Base-by-base conservation (phyloP, 1,140 invertebrate genomes). In the Agrypnia vestita region DNA sequence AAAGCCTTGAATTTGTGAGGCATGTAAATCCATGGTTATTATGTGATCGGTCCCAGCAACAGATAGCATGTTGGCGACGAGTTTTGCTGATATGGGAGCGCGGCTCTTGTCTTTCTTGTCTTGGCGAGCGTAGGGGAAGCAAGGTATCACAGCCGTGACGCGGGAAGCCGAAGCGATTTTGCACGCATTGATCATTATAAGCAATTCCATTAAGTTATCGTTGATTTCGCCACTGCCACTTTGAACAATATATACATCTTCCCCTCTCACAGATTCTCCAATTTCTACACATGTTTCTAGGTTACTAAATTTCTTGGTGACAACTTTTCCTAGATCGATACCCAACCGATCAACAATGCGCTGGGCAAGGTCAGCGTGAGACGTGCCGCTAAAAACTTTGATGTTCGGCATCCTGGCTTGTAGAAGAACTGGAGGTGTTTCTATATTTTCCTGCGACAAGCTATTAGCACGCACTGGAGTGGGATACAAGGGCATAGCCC, bases 241-340 rank as follows among this genome's bases (percentile, higher is more conserved):
- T 90, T 99, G 98, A 43, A 99, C 95, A 85, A 99, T 99, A 90
- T 99, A 99, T n/a, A 99, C 98, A 95, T 99, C 98, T 92, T 99
- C 98, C 46, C 98, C 98, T 84, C 98, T 93, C 13, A 99, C 98
- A 44, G 97, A 99, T 90, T 99, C 98, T 21, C 97, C 97, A 85
- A 99, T 99, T 91, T 99, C 98, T 79, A 99, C 98, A 90, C 97
- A 98, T 91, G 98, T 99, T 91, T 99, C 98, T 89, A 98, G 94
- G 92, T 99, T 99, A 89, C 96, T 98, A 89, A 99, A 99, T 92
- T 99, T 99, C 90, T 99, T 99, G 59, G 97, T 97, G 84, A 98
- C 96, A 83, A 98, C 97, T 92, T 99, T 99, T 83, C 97, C 97
- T 62, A 97, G 91, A 90, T 99, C 97, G 85, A 99, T 97, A 77